These are phyloP conservation scores for Anisognathus igniventris DNA, from an alignment of 2,797 vertebrate genomes.

Conservation along the genomic window DNA sequence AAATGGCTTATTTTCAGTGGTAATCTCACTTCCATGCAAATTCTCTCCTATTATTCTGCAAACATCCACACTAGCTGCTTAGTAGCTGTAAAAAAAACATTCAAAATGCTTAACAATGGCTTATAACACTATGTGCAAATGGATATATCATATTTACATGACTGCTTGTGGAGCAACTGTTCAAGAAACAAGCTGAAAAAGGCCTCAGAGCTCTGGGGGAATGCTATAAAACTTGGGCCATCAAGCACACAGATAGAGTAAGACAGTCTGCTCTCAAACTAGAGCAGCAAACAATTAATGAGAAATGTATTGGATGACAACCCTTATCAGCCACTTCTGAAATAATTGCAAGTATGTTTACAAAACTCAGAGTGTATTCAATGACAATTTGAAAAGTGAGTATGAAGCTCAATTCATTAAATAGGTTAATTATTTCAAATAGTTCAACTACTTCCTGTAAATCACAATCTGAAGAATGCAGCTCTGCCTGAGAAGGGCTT, in stretches of 20 bases:
- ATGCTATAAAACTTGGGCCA: background rate
- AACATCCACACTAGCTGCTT: background rate
- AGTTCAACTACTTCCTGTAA: constrained; percentile 3
- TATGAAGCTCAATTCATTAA: constrained; percentile 23
- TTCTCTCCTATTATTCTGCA: background rate
- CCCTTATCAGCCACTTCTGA: constrained; percentile 42
- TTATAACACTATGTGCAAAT: background rate
- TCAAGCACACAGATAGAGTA: background rate
- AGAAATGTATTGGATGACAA: constrained; percentile 22
- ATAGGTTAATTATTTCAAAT: constrained; percentile 32
- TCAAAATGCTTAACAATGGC: background rate
- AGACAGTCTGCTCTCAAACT: background rate
- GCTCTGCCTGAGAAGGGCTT: background rate
- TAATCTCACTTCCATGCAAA: background rate
- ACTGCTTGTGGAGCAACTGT: background rate
- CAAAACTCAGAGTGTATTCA: constrained; percentile 34
- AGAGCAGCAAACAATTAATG: constrained; percentile 12
- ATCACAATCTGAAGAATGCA: background rate
- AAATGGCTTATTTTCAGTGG: background rate
- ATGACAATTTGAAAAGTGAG: constrained; percentile 25
- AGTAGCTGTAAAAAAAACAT: background rate
- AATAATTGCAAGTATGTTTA: constrained; percentile 49
- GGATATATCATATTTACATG: background rate
- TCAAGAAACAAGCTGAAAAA: background rate
- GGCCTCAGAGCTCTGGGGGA: background rate